These are phyloP conservation scores for Xiphophorus hellerii DNA, from an alignment of 2,113 vertebrate species.

Conservation along the genomic window DNA sequence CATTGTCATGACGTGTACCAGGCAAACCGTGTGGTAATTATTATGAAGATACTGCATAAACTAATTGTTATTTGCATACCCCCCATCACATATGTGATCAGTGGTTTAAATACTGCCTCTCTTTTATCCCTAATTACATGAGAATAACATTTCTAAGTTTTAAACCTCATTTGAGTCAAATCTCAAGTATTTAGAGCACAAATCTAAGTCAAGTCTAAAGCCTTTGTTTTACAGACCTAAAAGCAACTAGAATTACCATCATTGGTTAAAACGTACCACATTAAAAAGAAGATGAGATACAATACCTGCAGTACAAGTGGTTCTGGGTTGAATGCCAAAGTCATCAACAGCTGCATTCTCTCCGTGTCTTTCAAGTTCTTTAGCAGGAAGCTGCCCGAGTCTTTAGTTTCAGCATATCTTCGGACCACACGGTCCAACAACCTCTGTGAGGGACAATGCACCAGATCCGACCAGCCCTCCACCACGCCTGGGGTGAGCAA, in stretches of 20 bases:
- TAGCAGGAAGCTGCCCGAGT: slow-evolving; percentile 97
- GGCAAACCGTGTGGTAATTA: too few relatives aligned
- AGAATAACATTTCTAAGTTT: too few relatives aligned
- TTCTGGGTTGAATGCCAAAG: slow-evolving; percentile 97
- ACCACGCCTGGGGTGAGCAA: slow-evolving; percentile 96
- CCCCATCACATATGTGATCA: too few relatives aligned
- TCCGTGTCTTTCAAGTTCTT: slow-evolving; percentile 98
- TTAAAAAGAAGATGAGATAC: background rate
- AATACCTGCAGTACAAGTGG: slow-evolving; percentile 96
- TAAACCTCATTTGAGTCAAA: too few relatives aligned
- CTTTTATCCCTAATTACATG: too few relatives aligned
- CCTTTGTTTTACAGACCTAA: background rate
- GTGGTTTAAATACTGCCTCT: too few relatives aligned
- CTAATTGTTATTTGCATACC: too few relatives aligned
- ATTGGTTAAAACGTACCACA: background rate
- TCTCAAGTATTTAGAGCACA: background rate
- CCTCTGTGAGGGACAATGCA: slow-evolving; percentile 98
- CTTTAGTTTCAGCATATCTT: slow-evolving; percentile 97
- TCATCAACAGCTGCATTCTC: slow-evolving; percentile 98
- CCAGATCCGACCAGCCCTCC: slow-evolving; percentile 98
- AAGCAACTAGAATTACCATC: too few relatives aligned
- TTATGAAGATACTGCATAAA: too few relatives aligned
- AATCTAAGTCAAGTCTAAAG: background rate
- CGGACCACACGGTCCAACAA: slow-evolving; percentile 95
- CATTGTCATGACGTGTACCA: too few relatives aligned